Conservation (phyloP, 1,140 invertebrate genomes). For the Macrotrachela quadricornifera region DNA sequence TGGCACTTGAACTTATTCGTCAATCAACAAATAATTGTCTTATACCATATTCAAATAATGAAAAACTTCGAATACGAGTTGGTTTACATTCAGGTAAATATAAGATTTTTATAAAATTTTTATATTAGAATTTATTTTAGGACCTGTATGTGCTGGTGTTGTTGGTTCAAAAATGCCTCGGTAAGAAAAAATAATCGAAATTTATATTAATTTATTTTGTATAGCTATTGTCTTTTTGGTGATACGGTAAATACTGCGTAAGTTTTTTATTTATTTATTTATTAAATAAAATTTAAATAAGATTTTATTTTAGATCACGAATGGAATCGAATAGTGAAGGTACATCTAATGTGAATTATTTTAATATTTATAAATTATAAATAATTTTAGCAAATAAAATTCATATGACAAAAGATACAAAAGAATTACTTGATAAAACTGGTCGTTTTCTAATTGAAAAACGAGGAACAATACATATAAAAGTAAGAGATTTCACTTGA, state of each 20-base stretch:
- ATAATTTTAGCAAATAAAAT: conserved; percentile 15
- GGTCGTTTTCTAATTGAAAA: conserved; percentile 11
- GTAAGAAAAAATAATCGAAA: no score
- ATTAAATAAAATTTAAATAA: no score
- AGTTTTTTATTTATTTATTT: no score
- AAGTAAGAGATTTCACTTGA: conserved; percentile 11
- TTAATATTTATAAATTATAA: no score
- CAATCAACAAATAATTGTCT: conserved; percentile 30
- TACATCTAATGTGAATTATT: no score
- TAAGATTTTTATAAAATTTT: background rate
- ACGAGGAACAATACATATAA: conserved; percentile 14
- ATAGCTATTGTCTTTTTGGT: conserved; percentile 49
- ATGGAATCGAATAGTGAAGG: conserved; percentile 48
- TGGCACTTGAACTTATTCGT: conserved; percentile 37
- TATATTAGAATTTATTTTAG: conserved; percentile 7
- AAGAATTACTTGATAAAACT: conserved; percentile 10
- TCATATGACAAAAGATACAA: conserved; percentile 16
- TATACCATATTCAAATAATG: conserved; percentile 33
- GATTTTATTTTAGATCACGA: conserved; percentile 30
- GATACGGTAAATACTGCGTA: conserved; percentile 76
- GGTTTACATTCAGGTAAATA: conserved; percentile 19
- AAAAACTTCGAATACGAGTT: conserved; percentile 16
- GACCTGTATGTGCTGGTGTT: conserved; percentile 40
- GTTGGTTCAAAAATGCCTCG: conserved; percentile 43
- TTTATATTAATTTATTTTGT: no score